Base-by-base conservation (phyloP, 2,888 invertebrate genomes). In the Gonocerus acuteangulatus region DNA sequence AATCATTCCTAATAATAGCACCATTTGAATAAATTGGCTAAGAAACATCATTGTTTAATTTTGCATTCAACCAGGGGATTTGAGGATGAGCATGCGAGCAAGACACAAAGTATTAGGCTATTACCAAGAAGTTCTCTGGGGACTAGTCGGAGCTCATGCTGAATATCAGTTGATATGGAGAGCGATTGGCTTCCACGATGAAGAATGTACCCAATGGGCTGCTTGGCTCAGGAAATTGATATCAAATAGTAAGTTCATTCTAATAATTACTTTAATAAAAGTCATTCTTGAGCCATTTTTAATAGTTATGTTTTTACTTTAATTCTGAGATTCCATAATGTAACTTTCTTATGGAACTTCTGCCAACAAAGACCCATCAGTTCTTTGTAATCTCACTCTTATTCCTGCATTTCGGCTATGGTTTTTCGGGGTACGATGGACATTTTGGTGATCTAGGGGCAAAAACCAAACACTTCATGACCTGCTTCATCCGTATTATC, bases 141-240 rank as follows among this genome's bases (percentile, higher is more conserved):
- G 86, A 0, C 85, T 88, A 70, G 86, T 89, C 1, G 89, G 89
- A 1, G 84, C 84, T 63, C 85, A 83, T 69, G 76, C 89, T 52
- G 89, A 90, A 71, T 89, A 91, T 70, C 82, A 89, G 18, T 80
- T 90, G 19, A 76, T 91, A 0, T 91, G 90, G 91, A 89, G 89
- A 89, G 85, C 86, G 1, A 77, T 83, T 11, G 84, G 83, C 65
- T 86, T 66, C 15, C 63, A 70, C 7, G 70, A 69, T 0, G 66
- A 69, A 42, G 66, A 62, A 21, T 67, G 68, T 27, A 67, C 67
- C n/a, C 62, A 66, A 27, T 65, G 69, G 49, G 65, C 67, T 19
- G 57, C 60, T n/a, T 69, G 70, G 69, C 62, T 69, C 2, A 64
- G 64, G 23, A 65, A 68, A 22, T 60, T 69, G 42, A 61, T 58